Evolutionary conservation across 2,888 invertebrate species (phyloP), one percentile per base, ranked within the genome.

Genomic region (Eulithis testata): DNA sequence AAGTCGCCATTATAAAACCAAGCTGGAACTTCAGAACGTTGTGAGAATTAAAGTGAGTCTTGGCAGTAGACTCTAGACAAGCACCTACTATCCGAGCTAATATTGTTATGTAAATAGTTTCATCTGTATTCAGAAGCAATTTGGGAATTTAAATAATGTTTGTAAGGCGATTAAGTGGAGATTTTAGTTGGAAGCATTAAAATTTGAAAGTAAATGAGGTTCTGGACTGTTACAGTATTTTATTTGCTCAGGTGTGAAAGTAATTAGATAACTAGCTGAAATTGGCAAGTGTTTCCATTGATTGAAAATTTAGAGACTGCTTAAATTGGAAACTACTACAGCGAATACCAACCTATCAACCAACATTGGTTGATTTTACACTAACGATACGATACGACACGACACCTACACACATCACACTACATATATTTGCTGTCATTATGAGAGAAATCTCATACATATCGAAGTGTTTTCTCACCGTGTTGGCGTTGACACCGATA

Each of bases 71-170:
- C 49, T 53, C 58, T 31, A 52, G 56, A 59, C 47, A 55, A 54
- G 40, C 11, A 49, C 36, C 47, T 36, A 49, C 58, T 58, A 56
- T 63, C 56, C 11, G 7, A 60, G 61, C 43, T 65, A 66, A 70
- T 70, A 63, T 44, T 61, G 47, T 66, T 68, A 70, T 70, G 65
- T 53, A 65, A 65, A 68, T 66, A 14, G 43, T 31, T 63, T 65
- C 44, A 56, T 68, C 64, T 57, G 63, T 57, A 68, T 70, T 70
- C 70, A 68, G 61, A 58, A 63, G 63, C 67, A 59, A 60, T 62
- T 63, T 45, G 59, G 49, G 31, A 60, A 58, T 70, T 67, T 61
- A 63, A 65, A 67, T 70, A 70, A 63, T 67, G 65, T 65, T 60
- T 56, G 54, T 63, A 21, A 58, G 11, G 36, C 57, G 50, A 60